phyloP scores from a whole-genome alignment of 2,888 invertebrate genomes.

The Cosmia trapezina region DNA sequence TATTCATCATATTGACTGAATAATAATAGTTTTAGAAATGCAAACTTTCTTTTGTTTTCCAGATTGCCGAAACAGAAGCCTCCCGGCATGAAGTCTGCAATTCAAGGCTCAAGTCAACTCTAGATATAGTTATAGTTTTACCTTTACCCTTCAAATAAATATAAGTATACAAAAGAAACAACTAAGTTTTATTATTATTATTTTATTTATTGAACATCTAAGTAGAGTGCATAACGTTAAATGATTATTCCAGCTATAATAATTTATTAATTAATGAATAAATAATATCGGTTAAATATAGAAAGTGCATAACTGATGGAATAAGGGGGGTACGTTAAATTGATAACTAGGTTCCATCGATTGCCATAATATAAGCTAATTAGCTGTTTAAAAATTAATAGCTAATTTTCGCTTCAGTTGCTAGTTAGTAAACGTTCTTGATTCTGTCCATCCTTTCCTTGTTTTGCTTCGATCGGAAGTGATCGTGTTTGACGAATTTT shows the following conservation, averaged over 20 bases:
- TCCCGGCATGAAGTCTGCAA: constrained; percentile 81
- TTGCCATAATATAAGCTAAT: background rate
- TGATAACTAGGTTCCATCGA: background rate
- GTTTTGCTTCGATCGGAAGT: background rate
- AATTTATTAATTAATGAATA: constrained; percentile 22
- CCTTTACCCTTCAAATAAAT: constrained; percentile 27
- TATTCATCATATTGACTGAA: too few species aligned
- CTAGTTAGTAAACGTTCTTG: background rate
- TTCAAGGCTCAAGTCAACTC: constrained; percentile 87
- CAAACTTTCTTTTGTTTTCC: constrained; percentile 53
- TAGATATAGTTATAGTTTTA: constrained; percentile 58
- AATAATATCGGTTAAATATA: constrained; percentile 32
- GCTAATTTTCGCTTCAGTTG: background rate
- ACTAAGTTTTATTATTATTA: constrained; percentile 42
- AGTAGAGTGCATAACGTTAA: constrained; percentile 44
- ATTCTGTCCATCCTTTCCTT: background rate
- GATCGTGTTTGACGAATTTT: constrained; percentile 3
- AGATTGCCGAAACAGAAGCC: constrained; percentile 87
- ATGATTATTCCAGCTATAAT: constrained; percentile 24
- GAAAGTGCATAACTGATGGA: background rate
- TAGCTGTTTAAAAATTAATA: too few species aligned
- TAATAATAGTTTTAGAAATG: background rate
- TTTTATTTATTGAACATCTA: constrained; percentile 45
- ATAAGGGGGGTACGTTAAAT: background rate
- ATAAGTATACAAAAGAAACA: constrained; percentile 24